phyloP scores from a whole-genome alignment of 2,113 vertebrate species.

The Panthera leo region DNA sequence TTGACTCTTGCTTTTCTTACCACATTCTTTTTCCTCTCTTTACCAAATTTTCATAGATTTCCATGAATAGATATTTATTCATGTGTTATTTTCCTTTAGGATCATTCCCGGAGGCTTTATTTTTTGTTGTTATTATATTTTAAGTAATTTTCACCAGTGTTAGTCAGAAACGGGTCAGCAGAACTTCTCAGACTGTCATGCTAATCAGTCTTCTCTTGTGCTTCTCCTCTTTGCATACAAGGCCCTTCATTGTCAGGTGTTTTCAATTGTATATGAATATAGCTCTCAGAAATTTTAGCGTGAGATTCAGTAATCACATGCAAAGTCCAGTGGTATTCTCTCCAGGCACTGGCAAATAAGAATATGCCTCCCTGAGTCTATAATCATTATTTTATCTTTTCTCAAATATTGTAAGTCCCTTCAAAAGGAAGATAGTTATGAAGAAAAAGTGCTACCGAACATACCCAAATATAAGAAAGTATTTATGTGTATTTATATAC shows the following conservation, averaged over 20 bases:
- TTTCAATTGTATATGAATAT: neutral
- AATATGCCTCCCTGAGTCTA: neutral
- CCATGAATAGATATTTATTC: neutral
- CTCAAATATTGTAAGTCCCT: neutral
- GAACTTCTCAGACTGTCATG: neutral
- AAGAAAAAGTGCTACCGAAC: neutral
- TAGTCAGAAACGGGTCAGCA: neutral
- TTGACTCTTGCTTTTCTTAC: neutral
- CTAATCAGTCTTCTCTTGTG: neutral
- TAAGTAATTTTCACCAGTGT: neutral
- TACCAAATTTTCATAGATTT: neutral
- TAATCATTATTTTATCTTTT: neutral
- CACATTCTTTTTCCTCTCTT: too few species aligned
- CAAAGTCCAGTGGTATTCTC: neutral
- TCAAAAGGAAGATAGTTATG: neutral
- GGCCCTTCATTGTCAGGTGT: neutral
- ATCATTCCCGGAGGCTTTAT: neutral
- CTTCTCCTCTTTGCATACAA: neutral
- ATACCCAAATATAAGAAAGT: neutral
- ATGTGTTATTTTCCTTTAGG: neutral
- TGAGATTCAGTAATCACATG: neutral
- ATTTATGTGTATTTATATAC: neutral
- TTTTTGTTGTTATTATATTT: neutral
- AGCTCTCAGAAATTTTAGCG: neutral
- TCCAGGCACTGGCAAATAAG: neutral